phyloP scores from a whole-genome alignment of 2,797 vertebrate genomes.

The Leucoraja ocellata region DNA sequence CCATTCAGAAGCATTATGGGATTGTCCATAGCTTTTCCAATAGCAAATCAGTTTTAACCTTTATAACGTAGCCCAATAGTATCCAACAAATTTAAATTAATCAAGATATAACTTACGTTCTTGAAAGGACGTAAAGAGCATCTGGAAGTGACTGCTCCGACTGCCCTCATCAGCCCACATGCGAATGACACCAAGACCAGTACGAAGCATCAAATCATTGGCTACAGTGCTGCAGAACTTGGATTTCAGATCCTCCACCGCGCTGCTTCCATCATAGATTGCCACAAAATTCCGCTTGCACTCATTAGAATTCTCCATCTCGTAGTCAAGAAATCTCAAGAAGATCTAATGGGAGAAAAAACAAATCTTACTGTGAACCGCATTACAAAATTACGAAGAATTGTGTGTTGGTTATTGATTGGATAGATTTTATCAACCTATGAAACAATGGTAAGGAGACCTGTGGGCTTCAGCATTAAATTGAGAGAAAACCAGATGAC shows the following conservation, averaged over 20 bases:
- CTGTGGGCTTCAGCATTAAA: neutral
- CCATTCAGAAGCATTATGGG: neutral
- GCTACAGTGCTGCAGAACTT: constrained; percentile 98
- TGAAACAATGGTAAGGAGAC: neutral
- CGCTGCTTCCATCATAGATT: constrained; percentile 90
- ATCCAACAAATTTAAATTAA: neutral
- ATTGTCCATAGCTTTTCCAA: neutral
- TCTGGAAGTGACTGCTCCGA: constrained; percentile 85
- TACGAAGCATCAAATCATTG: constrained; percentile 89
- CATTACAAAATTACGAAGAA: neutral
- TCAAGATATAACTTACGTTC: constrained; percentile 69
- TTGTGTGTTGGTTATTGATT: neutral
- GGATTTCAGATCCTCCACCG: constrained; percentile 88
- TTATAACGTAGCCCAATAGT: neutral
- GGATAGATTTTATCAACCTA: neutral
- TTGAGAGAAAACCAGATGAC: neutral
- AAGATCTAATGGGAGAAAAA: constrained; percentile 70
- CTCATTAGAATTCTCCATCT: constrained; percentile 98
- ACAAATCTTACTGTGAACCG: neutral
- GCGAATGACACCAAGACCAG: constrained; percentile 84
- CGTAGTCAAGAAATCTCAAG: constrained; percentile 92
- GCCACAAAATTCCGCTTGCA: constrained; percentile 98
- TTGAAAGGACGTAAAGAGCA: constrained; percentile 97
- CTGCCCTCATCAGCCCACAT: constrained; percentile 98
- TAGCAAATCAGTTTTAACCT: neutral